A percentile compares a stretch with the other conserved stretches of the same genome.
These are phyloP conservation scores for Nemopilema nomurai DNA, from an alignment of 30 jellyfish, hydroid and myxozoan genomes.

Conservation along the genomic window DNA sequence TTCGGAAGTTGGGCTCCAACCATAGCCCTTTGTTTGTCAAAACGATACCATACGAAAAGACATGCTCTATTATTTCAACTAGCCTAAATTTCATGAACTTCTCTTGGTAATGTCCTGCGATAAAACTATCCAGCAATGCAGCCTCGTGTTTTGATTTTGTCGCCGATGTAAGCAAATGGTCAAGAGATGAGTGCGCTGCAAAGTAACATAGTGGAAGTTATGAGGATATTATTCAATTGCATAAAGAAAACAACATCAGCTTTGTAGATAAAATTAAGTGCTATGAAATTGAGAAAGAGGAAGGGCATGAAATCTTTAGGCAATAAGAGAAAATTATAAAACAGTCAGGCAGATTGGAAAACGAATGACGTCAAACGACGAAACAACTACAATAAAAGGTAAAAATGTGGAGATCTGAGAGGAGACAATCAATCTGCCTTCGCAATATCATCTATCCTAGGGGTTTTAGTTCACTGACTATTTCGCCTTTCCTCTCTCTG, in stretches of 20 bases:
- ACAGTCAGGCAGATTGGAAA: no score
- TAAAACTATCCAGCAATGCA: slow-evolving; percentile 59
- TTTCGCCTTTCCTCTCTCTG: neutral
- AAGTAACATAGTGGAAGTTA: neutral
- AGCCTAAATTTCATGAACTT: slow-evolving; percentile 21
- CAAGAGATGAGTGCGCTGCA: slow-evolving; percentile 21
- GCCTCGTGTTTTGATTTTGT: slow-evolving; percentile 20
- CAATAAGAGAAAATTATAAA: no score
- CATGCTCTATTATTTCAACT: slow-evolving; percentile 64
- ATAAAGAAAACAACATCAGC: neutral
- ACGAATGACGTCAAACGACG: no score
- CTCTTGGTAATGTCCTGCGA: slow-evolving; percentile 73
- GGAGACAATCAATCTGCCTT: no score
- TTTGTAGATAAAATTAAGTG: neutral
- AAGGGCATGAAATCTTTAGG: no score
- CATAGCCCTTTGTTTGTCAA: slow-evolving; percentile 52
- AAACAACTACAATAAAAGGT: no score
- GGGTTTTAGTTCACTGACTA: no score
- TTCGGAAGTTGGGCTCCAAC: slow-evolving; percentile 56
- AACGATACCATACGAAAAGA: slow-evolving; percentile 67
- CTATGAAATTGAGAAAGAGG: no score
- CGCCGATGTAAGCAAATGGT: slow-evolving; percentile 24
- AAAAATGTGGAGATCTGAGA: no score
- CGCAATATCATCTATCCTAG: no score
- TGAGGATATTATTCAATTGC: neutral